A percentile compares a stretch with the other conserved stretches of the same genome.
Conservation (phyloP, 2,888 invertebrate species). For the Dasysyrphus albostriatus region DNA sequence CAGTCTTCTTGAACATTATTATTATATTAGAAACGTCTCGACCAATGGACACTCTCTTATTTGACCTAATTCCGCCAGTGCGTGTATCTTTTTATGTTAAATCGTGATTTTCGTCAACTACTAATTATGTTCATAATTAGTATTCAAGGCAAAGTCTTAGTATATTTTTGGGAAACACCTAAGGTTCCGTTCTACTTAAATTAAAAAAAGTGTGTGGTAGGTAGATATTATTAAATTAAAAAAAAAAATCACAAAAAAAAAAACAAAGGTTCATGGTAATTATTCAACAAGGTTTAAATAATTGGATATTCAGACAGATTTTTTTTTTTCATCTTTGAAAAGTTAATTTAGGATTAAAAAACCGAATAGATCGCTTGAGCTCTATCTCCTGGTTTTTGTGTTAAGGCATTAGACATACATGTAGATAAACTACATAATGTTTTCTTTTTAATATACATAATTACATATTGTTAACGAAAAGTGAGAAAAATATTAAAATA, state of each 20-base stretch:
- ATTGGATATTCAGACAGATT: neutral
- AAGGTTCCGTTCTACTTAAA: conserved; percentile 37
- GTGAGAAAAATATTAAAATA: too few species aligned
- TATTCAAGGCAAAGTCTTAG: neutral
- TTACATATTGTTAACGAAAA: too few species aligned
- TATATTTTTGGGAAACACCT: conserved; percentile 33
- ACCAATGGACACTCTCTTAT: neutral
- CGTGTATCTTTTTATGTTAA: neutral
- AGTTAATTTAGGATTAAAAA: neutral
- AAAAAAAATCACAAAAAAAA: neutral
- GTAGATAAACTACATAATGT: too few species aligned
- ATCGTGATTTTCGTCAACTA: conserved; percentile 23
- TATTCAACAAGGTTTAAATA: neutral
- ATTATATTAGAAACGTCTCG: conserved; percentile 31
- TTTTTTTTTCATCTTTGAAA: neutral
- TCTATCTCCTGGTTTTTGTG: too few species aligned
- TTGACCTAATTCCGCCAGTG: conserved; percentile 1
- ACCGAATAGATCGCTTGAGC: too few species aligned
- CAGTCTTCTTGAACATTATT: neutral
- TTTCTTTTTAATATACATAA: too few species aligned
- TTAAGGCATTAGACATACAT: too few species aligned
- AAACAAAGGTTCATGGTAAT: neutral
- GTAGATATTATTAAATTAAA: neutral
- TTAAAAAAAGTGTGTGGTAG: neutral
- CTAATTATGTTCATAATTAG: conserved; percentile 1